Conservation (phyloP, 2,113 vertebrate genomes). For the Chauna torquata region DNA sequence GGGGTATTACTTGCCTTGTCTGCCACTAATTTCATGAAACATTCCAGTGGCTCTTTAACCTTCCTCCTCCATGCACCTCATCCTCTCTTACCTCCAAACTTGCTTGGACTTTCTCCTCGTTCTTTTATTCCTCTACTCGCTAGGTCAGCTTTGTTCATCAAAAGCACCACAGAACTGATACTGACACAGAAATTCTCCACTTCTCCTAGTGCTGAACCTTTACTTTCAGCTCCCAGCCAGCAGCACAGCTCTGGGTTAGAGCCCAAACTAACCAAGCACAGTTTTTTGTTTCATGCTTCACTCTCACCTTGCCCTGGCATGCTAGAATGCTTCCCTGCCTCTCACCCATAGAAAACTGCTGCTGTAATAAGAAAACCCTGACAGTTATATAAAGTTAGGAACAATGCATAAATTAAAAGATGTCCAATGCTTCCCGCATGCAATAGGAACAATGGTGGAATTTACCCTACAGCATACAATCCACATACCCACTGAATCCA, state of each 20-base stretch:
- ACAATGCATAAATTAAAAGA: not conserved
- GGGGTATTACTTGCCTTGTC: not conserved
- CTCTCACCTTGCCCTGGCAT: not conserved
- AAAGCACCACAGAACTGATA: not conserved
- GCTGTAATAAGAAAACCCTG: not conserved
- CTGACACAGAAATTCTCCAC: not conserved
- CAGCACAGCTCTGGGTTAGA: not conserved
- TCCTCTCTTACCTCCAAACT: not conserved
- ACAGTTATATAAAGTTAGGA: not conserved
- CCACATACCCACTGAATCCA: not conserved
- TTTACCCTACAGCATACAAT: not conserved
- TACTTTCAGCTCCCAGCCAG: not conserved
- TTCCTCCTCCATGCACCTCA: not conserved
- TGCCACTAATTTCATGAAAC: not conserved
- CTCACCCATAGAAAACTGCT: accelerated
- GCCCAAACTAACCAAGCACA: not conserved
- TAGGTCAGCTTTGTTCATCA: not conserved
- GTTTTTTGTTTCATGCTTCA: not conserved
- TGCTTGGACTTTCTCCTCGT: not conserved
- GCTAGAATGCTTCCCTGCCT: not conserved
- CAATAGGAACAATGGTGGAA: not conserved
- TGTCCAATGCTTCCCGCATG: not conserved
- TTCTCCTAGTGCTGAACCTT: not conserved
- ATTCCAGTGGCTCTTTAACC: not conserved
- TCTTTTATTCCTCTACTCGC: not conserved